Base-by-base conservation (phyloP, 2,113 vertebrate genomes). In the Peromyscus leucopus region DNA sequence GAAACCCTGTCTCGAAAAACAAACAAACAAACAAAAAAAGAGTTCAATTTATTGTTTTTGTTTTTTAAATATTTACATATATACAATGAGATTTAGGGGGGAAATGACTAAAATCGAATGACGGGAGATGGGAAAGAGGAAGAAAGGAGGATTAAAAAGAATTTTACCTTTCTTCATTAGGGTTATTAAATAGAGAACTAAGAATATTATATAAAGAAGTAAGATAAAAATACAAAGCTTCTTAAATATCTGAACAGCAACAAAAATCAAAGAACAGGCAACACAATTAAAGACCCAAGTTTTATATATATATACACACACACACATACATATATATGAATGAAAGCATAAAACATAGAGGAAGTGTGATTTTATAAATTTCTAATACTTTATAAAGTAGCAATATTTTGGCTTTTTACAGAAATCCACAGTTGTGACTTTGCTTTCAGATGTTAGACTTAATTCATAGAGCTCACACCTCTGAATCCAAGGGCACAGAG, bases 181-280 rank as follows among this genome's bases (percentile, higher is more conserved):
- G 13, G 61, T 33, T 65, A 46, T 86, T 86, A 65, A 65, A 65
- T 61, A 85, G 39, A 86, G 26, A 48, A 69, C 42, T 36, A 86
- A 86, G 26, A 86, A 69, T 22, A 86, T 33, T 39, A 42, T 46
- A 33, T 48, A 33, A 48, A 48, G 63, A 67, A 96, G 65, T 82
- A 93, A 85, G 15, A 69, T 72, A 83, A 92, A 96, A 90, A 92
- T 24, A 88, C 7, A 93, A 98, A 86, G 1, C 48, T 94, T 95
- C 33, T 46, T 90, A 93, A 92, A 95, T 51, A 95, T 48, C 80
- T 82, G 42, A 90, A 94, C 6, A 94, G 7, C 33, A 51, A 59
- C 57, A 79, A 86, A 91, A 96, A 74, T 11, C 76, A 91, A 92
- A 88, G 63, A 96, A 61, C 22, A 95, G 42, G 90, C 22, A 67